Conservation (phyloP, 2,797 vertebrate species). For the Anas bahamensis region DNA sequence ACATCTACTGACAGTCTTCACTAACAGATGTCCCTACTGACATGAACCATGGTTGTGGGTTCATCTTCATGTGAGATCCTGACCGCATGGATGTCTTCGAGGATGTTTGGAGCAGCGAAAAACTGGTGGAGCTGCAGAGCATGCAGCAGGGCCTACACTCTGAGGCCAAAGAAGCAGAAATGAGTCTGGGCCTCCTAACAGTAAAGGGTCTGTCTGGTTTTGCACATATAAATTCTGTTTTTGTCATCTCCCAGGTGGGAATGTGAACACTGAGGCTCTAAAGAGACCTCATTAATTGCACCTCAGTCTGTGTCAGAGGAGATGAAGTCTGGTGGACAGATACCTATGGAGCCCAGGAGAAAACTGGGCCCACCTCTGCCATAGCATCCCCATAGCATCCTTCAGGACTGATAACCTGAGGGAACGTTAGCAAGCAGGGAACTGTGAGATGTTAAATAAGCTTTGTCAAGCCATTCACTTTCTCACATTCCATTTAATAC, state of each 20-base stretch:
- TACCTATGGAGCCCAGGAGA: background rate
- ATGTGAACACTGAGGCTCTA: background rate
- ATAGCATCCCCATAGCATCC: background rate
- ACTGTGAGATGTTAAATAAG: background rate
- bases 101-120: background rate
- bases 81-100: background rate
- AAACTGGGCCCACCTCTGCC: background rate
- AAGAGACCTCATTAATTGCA: background rate
- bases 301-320: background rate
- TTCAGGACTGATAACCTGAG: background rate
- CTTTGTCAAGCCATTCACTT: background rate
- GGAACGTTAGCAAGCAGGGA: background rate
- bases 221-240: background rate
- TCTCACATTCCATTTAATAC: background rate
- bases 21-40: constrained; percentile 25
- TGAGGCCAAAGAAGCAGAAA: background rate
- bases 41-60: background rate
- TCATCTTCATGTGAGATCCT: background rate
- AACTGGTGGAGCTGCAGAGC: background rate
- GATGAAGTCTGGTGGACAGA: background rate
- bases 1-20: background rate
- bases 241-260: background rate
- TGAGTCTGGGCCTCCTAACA: background rate
- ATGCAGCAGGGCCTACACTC: background rate
- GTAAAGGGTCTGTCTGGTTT: background rate